phyloP scores from a whole-genome alignment of 2,888 invertebrate species.

The Ellobium chinense region DNA sequence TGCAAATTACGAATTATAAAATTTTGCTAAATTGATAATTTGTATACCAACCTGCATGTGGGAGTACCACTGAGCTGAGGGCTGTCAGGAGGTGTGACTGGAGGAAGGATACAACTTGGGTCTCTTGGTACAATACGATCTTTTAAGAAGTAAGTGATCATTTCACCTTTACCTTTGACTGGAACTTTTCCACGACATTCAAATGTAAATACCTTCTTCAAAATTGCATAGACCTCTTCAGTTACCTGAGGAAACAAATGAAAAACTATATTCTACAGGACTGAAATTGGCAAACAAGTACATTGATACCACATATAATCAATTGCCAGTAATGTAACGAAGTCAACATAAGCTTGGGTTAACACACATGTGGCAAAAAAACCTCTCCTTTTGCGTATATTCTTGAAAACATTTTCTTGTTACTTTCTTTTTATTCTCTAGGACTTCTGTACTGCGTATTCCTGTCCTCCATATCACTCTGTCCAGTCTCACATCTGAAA shows the following conservation, averaged over 20 bases:
- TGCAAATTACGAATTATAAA: too few species aligned
- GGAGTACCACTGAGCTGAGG: constrained; percentile 29
- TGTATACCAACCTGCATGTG: constrained; percentile 39
- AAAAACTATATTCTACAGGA: too few species aligned
- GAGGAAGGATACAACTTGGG: constrained; percentile 43
- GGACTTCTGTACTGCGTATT: too few species aligned
- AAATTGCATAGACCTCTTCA: constrained; percentile 89
- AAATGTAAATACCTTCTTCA: constrained; percentile 80
- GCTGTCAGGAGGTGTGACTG: constrained; percentile 36
- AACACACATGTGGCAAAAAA: too few species aligned
- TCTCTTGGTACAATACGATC: constrained; percentile 37
- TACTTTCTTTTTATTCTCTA: not conserved
- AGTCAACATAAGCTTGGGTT: too few species aligned
- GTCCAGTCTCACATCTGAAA: too few species aligned
- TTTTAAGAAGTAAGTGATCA: constrained; percentile 92
- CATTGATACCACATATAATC: too few species aligned
- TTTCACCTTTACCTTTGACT: constrained; percentile 95
- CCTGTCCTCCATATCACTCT: too few species aligned
- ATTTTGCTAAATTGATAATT: too few species aligned
- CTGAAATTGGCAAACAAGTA: too few species aligned
- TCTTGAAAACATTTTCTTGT: not conserved
- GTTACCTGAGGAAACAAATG: constrained; percentile 83
- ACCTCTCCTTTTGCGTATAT: too few species aligned
- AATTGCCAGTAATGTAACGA: too few species aligned
- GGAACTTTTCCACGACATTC: constrained; percentile 83